Percentiles rank a stretch among this genome's conserved stretches.
Conservation (phyloP, 2,797 vertebrate species). For the Gastrophryne carolinensis region DNA sequence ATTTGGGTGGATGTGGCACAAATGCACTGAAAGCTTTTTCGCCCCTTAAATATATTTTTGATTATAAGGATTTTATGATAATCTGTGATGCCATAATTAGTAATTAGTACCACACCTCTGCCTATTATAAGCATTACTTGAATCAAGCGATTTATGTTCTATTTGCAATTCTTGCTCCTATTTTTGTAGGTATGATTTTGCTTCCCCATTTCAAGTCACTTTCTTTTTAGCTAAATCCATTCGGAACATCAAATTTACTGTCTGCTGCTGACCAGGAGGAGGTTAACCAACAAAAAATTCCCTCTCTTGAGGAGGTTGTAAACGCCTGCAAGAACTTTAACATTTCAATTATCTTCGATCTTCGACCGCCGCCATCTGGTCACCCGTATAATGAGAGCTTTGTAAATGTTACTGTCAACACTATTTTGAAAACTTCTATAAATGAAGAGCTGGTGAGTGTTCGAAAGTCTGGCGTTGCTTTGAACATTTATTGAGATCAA, state of each 20-base stretch:
- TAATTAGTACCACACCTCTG: no score
- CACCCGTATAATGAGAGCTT: slow-evolving; percentile 63
- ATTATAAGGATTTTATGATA: no score
- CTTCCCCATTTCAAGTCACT: neutral
- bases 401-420: slow-evolving; percentile 64
- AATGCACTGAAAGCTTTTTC: no score
- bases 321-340: slow-evolving; percentile 67
- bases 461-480: neutral
- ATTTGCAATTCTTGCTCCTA: no score
- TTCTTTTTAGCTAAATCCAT: slow-evolving; percentile 76
- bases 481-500: neutral
- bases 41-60: no score
- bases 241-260: slow-evolving; percentile 69
- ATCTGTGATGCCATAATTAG: no score
- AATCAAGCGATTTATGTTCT: no score
- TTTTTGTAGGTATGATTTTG: neutral
- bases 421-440: slow-evolving; percentile 69
- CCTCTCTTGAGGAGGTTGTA: slow-evolving; percentile 71
- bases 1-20: no score
- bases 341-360: slow-evolving; percentile 85
- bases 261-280: slow-evolving; percentile 60
- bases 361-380: slow-evolving; percentile 71
- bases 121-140: no score
- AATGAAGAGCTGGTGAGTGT: slow-evolving; percentile 67
- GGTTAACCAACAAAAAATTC: slow-evolving; percentile 72